Base-by-base conservation (phyloP, 35 echinoderm and acorn worm genomes). In the Amphiura filiformis region DNA sequence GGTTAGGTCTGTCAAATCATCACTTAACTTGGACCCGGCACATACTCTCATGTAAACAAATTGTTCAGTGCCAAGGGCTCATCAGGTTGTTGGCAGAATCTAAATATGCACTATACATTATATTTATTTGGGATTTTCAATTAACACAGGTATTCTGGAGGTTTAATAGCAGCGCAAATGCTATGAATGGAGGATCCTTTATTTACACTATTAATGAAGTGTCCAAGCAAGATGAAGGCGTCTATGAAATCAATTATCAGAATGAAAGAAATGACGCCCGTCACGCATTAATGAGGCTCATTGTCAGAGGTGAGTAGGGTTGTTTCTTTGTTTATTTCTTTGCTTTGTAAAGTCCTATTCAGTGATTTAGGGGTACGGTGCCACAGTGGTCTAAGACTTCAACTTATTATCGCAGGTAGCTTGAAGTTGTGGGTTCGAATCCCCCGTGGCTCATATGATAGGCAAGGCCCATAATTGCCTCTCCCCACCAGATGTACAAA, bases 241-340 rank as follows among this genome's bases (percentile, higher is more conserved):
- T 94, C 1, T 94, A 94, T 32, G 93, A 94, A 83, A 76, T 82
- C 32, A 81, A 87, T 28, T 78, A 90, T 36, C 37, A 35, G 33
- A 75, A 38, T 26, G 93, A 94, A 42, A 80, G 93, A 40, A 65
- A 83, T 81, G 28, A 79, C 11, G 93, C 20, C 12, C 44, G 78
- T 22, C 84, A 82, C 15, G 56, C 82, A 17, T 39, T 94, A 0
- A 82, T 90, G 57, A 56, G 93, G 44, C 75, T 94, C 18, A 94
- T 94, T 38, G 93, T 94, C 23, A 89, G 93, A 90, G 84, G 93
- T 94, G 37, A 81, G 88, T n/a, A n/a, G n/a, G n/a, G n/a, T n/a
- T n/a, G n/a, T n/a, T n/a, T 64, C 17, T 39, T 37, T 14, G 9
- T 70, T 9, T 77, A 12, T 35, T 23, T 5, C 5, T 26, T 77